Percentiles rank a stretch among this genome's conserved stretches.
These are phyloP conservation scores for Brachionus asplanchnoidis DNA, from an alignment of 1,140 invertebrate genomes.

Conservation along the genomic window DNA sequence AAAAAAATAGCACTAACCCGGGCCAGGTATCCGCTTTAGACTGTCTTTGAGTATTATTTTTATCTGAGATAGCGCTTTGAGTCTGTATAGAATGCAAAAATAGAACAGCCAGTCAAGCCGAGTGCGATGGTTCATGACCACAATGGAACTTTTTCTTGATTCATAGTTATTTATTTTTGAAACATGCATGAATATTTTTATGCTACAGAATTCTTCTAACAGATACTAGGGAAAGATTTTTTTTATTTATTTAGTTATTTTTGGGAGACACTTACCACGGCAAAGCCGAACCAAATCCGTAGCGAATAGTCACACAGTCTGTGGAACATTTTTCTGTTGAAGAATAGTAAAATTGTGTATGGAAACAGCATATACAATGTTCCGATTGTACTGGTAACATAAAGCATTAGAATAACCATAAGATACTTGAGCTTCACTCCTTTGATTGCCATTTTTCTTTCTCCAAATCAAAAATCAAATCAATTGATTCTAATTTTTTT, in stretches of 20 bases:
- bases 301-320: neutral
- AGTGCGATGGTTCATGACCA: slow-evolving; percentile 33
- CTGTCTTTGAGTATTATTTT: slow-evolving; percentile 41
- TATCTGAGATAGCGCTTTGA: slow-evolving; percentile 24
- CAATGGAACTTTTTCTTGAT: slow-evolving; percentile 2
- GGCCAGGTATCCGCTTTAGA: slow-evolving; percentile 27
- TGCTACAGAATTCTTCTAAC: neutral
- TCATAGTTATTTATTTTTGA: slow-evolving; percentile 20
- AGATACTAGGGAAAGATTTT: slow-evolving; percentile 5
- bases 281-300: slow-evolving; percentile 23
- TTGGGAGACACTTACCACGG: neutral
- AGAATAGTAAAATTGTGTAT: neutral
- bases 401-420: neutral
- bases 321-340: slow-evolving; percentile 14
- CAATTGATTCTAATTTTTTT: neutral
- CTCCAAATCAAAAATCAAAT: neutral
- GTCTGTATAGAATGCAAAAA: slow-evolving; percentile 18
- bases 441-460: neutral
- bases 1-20: neutral
- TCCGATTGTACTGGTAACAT: slow-evolving; percentile 18
- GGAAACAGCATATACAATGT: slow-evolving; percentile 28
- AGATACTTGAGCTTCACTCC: neutral
- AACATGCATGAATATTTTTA: slow-evolving; percentile 12
- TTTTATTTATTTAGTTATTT: neutral
- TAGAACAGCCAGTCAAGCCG: slow-evolving; percentile 29